Percentiles rank a stretch among this genome's conserved stretches.
These are phyloP conservation scores for Sinonovacula constricta DNA, from an alignment of 1,140 invertebrate genomes.

Conservation along the genomic window DNA sequence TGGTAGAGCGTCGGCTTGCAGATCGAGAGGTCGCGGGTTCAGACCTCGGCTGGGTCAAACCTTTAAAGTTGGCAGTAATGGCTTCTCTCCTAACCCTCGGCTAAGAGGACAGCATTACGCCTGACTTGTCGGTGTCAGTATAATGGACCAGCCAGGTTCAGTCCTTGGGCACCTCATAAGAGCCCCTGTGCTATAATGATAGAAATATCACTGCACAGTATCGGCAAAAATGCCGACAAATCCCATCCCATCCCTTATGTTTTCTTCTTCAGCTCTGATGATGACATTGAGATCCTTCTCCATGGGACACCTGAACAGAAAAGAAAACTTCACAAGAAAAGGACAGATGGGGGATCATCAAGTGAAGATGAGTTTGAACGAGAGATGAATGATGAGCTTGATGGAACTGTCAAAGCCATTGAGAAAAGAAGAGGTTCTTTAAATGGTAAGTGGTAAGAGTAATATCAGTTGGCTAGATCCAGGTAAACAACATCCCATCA, in stretches of 20 bases:
- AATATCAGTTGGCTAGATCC: too few species aligned
- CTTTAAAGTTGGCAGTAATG: not conserved
- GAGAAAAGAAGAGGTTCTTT: conserved; percentile 31
- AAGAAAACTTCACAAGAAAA: conserved; percentile 7
- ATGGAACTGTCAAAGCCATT: conserved; percentile 41
- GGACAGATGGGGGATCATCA: not conserved
- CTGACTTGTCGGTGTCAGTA: too few species aligned
- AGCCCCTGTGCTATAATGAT: too few species aligned
- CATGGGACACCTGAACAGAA: conserved; percentile 53
- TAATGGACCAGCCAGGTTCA: too few species aligned
- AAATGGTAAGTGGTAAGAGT: conserved; percentile 22
- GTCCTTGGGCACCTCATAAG: too few species aligned
- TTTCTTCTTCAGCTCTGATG: conserved; percentile 48
- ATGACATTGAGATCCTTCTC: conserved; percentile 51
- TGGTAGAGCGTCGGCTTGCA: too few species aligned
- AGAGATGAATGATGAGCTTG: conserved; percentile 45
- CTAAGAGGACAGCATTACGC: too few species aligned
- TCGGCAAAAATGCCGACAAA: too few species aligned
- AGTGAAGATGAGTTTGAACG: conserved; percentile 51
- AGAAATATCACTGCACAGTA: too few species aligned
- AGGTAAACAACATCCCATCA: not conserved
- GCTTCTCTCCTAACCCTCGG: not conserved
- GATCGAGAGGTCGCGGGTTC: too few species aligned
- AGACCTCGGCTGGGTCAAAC: too few species aligned
- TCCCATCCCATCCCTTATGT: too few species aligned